These are phyloP conservation scores for Hyperoplus lanceolatus DNA, from an alignment of 2,797 vertebrate species.

Conservation along the genomic window DNA sequence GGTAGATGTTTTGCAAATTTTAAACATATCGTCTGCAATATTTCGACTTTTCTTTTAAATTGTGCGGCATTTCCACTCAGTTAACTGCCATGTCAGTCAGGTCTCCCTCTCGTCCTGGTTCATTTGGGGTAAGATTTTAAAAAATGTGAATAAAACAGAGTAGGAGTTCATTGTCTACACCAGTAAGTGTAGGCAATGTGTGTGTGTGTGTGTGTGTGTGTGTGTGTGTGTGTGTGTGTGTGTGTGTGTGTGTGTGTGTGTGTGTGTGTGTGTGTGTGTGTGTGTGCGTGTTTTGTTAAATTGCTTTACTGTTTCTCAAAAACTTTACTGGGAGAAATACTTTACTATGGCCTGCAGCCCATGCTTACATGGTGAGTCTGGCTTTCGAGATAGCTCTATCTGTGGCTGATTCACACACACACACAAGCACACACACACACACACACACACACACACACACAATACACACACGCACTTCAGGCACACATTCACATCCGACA, in stretches of 20 bases:
- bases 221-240: neutral
- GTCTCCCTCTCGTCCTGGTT: no score
- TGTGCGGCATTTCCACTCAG: no score
- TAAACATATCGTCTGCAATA: neutral
- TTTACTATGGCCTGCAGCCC: slow-evolving; percentile 47
- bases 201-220: no score
- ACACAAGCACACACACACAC: slow-evolving; percentile 19
- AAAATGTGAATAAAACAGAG: no score
- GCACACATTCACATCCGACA: slow-evolving; percentile 5
- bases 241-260: neutral
- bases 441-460: slow-evolving; percentile 3
- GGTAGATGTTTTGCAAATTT: neutral
- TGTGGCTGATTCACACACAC: slow-evolving; percentile 36
- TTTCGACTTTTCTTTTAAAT: no score
- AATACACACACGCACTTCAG: neutral
- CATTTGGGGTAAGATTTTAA: no score
- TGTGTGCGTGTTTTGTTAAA: slow-evolving; percentile 21
- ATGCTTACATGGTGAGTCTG: slow-evolving; percentile 46
- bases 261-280: slow-evolving; percentile 9
- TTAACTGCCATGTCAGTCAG: no score
- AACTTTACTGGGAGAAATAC: slow-evolving; percentile 25
- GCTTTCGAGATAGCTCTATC: slow-evolving; percentile 61
- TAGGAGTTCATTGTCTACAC: no score
- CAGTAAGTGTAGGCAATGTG: no score
- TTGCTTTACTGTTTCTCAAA: slow-evolving; percentile 39